Conservation (phyloP, 2,888 invertebrate genomes). For the Tortrix viridana region DNA sequence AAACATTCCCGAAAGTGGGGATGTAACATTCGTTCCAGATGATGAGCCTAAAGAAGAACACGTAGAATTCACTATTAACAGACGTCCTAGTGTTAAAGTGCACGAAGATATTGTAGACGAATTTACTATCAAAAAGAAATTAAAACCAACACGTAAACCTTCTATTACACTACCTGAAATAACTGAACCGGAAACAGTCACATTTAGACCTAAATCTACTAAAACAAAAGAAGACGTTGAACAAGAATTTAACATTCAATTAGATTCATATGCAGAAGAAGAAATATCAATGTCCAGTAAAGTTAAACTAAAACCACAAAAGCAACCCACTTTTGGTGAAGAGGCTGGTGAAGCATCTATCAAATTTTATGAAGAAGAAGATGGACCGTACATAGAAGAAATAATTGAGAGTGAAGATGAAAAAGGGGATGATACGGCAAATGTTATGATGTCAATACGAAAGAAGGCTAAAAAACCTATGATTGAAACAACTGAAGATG, state of each 20-base stretch:
- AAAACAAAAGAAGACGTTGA: conserved; percentile 94
- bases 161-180: conserved; percentile 88
- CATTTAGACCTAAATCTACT: conserved; percentile 89
- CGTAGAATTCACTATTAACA: conserved; percentile 65
- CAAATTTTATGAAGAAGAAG: conserved; percentile 82
- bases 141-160: conserved; percentile 87
- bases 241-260: conserved; percentile 94
- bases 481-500: conserved; percentile 59
- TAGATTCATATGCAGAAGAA: conserved; percentile 94
- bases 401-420: conserved; percentile 77
- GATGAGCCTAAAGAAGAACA: conserved; percentile 62
- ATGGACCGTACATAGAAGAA: conserved; percentile 75
- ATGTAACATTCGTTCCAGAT: conserved; percentile 51
- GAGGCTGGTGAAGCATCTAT: conserved; percentile 91
- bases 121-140: conserved; percentile 90
- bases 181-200: conserved; percentile 90
- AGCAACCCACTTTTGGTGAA: conserved; percentile 89
- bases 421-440: conserved; percentile 66
- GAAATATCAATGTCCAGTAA: conserved; percentile 94
- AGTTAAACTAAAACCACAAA: conserved; percentile 90
- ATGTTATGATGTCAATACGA: conserved; percentile 68
- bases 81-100: conserved; percentile 71
- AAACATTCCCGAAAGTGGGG: conserved; percentile 49
- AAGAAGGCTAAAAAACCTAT: conserved; percentile 68
- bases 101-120: conserved; percentile 83